Conservation (phyloP, 2,797 vertebrate species). For the Myoxocephalus aenaeus region DNA sequence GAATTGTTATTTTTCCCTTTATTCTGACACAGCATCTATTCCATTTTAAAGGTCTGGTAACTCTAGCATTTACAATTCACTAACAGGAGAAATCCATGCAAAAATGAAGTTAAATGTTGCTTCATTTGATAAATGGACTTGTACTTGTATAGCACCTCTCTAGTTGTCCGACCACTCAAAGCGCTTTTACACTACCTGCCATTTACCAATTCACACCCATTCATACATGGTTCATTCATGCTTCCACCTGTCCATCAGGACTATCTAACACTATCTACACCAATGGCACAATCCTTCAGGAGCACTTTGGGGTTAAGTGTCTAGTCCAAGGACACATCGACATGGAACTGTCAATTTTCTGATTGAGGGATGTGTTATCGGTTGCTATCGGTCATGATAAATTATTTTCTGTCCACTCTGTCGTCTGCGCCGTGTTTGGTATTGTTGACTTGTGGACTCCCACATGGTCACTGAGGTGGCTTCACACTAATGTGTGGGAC, state of each 20-base stretch:
- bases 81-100: background rate
- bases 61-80: background rate
- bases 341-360: too few relatives aligned
- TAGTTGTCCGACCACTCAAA: background rate
- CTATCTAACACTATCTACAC: background rate
- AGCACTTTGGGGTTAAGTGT: background rate
- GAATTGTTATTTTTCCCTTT: background rate
- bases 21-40: background rate
- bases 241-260: background rate
- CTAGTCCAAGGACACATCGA: too few relatives aligned
- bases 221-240: background rate
- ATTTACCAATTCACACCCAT: background rate
- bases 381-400: background rate
- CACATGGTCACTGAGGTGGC: background rate
- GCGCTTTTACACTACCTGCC: background rate
- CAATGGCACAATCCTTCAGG: background rate
- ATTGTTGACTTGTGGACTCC: background rate
- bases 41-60: background rate
- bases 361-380: too few relatives aligned
- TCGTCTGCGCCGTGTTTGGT: background rate
- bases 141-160: background rate
- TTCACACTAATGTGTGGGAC: background rate
- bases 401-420: background rate
- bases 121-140: background rate
- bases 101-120: background rate